A percentile compares a stretch with the other conserved stretches of the same genome.
These are phyloP conservation scores for Epinotia nisella DNA, from an alignment of 2,888 invertebrate species.

Conservation along the genomic window DNA sequence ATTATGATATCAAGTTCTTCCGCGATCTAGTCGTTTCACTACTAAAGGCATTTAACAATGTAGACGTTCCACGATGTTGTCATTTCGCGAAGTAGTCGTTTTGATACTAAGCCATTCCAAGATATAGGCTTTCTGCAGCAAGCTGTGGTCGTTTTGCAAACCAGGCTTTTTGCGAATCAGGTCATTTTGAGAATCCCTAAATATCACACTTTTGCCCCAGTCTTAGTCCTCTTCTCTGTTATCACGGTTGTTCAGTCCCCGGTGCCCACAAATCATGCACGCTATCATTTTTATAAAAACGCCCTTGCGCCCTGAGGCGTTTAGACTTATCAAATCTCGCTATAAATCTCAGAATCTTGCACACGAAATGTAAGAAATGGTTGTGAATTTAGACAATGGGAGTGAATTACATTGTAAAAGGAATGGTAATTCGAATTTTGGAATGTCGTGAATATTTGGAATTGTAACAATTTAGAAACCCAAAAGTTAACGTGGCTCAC, in stretches of 20 bases:
- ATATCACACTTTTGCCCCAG: background rate
- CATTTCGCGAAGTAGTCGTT: too few relatives aligned
- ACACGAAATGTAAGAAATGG: background rate
- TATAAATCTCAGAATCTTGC: conserved; percentile 7
- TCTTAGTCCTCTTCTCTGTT: conserved; percentile 9
- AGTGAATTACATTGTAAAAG: background rate
- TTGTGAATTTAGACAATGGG: background rate
- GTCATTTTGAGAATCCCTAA: too few relatives aligned
- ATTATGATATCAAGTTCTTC: too few relatives aligned
- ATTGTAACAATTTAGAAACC: background rate
- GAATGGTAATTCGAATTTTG: background rate
- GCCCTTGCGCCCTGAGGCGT: conserved; percentile 13
- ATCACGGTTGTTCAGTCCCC: conserved; percentile 16
- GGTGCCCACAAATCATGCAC: conserved; percentile 30
- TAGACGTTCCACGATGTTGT: too few relatives aligned
- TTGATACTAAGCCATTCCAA: too few relatives aligned
- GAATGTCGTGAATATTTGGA: background rate
- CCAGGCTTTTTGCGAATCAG: too few relatives aligned
- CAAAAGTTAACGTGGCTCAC: too few relatives aligned
- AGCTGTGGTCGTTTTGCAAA: too few relatives aligned
- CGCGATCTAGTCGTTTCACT: too few relatives aligned
- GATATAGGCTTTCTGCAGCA: too few relatives aligned
- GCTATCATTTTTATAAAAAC: conserved; percentile 31
- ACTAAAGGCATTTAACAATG: too few relatives aligned
- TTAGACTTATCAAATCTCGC: conserved; percentile 23